Conservation (phyloP, 2,888 invertebrate species). For the Ochropacha duplaris region DNA sequence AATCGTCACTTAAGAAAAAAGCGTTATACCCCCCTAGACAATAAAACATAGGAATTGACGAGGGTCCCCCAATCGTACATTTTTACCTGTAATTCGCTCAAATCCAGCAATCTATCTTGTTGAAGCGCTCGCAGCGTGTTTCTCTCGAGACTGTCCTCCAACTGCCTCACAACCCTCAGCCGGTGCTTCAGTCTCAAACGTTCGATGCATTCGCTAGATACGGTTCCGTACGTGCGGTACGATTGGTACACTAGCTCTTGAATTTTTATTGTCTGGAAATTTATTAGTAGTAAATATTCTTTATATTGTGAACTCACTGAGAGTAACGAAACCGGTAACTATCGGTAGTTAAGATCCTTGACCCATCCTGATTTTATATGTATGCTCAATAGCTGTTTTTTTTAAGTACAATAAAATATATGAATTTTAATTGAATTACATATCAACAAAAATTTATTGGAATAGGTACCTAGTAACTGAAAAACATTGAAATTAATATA, state of each 20-base stretch:
- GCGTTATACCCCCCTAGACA: too few relatives aligned
- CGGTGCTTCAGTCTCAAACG: slow-evolving; percentile 95
- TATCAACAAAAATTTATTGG: too few relatives aligned
- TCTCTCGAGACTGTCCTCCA: slow-evolving; percentile 94
- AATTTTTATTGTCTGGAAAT: slow-evolving; percentile 86
- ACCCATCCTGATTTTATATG: too few relatives aligned
- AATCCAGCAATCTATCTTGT: slow-evolving; percentile 86
- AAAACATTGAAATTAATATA: too few relatives aligned
- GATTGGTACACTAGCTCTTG: slow-evolving; percentile 94
- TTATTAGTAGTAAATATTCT: not conserved
- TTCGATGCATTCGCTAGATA: slow-evolving; percentile 94
- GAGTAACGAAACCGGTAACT: not conserved
- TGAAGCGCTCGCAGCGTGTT: slow-evolving; percentile 94
- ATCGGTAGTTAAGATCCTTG: too few relatives aligned
- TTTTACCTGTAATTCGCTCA: slow-evolving; percentile 84
- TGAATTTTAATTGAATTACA: too few relatives aligned
- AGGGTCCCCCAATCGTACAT: not conserved
- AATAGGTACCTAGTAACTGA: too few relatives aligned
- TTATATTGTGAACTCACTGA: not conserved
- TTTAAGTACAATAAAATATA: too few relatives aligned
- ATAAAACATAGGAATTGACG: too few relatives aligned
- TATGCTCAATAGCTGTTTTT: too few relatives aligned
- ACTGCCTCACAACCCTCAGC: slow-evolving; percentile 94
- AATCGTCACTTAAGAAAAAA: too few relatives aligned
- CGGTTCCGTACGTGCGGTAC: slow-evolving; percentile 90